phyloP scores from a whole-genome alignment of 2,888 invertebrate genomes.

The Stenotaenia linearis region DNA sequence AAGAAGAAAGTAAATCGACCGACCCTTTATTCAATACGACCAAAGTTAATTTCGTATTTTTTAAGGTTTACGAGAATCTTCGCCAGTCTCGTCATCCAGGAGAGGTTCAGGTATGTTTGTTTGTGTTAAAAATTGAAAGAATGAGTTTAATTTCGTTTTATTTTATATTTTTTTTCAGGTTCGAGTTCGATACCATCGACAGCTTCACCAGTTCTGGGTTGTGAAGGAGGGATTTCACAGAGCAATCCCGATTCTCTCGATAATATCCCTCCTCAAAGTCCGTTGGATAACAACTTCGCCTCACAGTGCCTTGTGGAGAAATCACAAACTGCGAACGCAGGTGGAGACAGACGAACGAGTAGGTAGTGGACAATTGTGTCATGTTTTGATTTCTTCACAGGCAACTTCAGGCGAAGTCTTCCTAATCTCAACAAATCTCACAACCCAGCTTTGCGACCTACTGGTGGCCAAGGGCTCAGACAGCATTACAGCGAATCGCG shows the following conservation, averaged over 20 bases:
- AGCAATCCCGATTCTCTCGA: slow-evolving; percentile 27
- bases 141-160: neutral
- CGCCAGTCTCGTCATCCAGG: slow-evolving; percentile 44
- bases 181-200: slow-evolving; percentile 10
- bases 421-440: neutral
- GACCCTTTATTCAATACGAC: too few species aligned
- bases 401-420: slow-evolving; percentile 9
- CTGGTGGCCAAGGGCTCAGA: neutral
- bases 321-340: neutral
- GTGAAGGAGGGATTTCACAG: neutral
- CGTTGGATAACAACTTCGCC: slow-evolving; percentile 45
- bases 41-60: too few species aligned
- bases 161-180: neutral
- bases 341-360: neutral
- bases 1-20: slow-evolving; percentile 46
- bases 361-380: neutral
- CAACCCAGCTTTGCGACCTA: neutral
- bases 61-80: slow-evolving; percentile 46
- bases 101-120: slow-evolving; percentile 39
- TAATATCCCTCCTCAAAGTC: slow-evolving; percentile 40
- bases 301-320: slow-evolving; percentile 35
- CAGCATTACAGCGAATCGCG: neutral
- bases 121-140: neutral
- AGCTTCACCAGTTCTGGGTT: neutral
- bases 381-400: neutral